Evolutionary conservation across 1,140 invertebrate genomes (phyloP).

Genomic region (Apis florea): DNA sequence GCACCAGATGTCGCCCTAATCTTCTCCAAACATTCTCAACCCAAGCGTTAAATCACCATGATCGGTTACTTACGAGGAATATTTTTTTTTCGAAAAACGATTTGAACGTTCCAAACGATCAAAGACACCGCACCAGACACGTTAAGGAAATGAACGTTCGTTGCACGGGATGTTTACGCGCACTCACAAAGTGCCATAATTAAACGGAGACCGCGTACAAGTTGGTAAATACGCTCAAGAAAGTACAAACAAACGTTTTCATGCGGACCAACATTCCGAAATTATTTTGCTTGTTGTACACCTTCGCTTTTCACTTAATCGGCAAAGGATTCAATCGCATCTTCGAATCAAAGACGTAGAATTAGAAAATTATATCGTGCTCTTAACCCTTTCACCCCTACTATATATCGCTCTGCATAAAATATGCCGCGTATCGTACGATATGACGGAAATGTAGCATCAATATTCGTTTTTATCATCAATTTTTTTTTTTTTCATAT

Average conservation of each 20-base stretch:
- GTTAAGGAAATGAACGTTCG: slow-evolving; percentile 14
- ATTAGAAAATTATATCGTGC: too few species aligned
- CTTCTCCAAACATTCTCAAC: too few species aligned
- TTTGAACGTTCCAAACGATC: neutral
- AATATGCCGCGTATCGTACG: too few species aligned
- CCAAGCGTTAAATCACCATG: neutral
- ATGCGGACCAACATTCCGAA: neutral
- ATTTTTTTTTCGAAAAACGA: neutral
- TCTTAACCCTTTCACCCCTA: too few species aligned
- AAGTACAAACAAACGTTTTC: slow-evolving; percentile 15
- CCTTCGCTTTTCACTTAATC: neutral
- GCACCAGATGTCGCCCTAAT: too few species aligned
- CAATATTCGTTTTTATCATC: too few species aligned
- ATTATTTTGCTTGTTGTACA: neutral
- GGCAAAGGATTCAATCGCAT: neutral
- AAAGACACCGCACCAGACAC: neutral
- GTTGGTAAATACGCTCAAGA: slow-evolving; percentile 18
- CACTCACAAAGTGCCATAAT: neutral
- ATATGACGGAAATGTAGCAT: too few species aligned
- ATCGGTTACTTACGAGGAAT: neutral
- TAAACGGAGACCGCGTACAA: neutral
- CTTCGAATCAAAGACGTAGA: neutral
- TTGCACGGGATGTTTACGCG: neutral
- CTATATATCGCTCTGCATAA: too few species aligned
- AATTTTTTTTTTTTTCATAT: too few species aligned